Percentiles rank a stretch among this genome's conserved stretches.
phyloP scores from a whole-genome alignment of 2,113 vertebrate species.

The Prionailurus bengalensis region DNA sequence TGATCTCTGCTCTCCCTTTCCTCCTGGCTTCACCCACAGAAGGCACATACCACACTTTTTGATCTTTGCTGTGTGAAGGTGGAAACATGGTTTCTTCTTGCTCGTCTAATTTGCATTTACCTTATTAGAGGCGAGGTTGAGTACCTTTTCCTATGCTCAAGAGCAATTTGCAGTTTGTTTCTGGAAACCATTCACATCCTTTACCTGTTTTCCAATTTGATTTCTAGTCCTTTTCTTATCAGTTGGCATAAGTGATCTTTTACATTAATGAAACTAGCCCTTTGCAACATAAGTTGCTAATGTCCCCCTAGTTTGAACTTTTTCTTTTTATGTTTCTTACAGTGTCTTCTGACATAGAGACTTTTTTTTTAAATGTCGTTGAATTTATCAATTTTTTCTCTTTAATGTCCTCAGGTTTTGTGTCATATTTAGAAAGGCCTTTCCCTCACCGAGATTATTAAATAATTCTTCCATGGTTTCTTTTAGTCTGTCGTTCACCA shows the following conservation, averaged over 20 bases:
- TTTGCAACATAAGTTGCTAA: not conserved
- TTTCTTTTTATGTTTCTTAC: not conserved
- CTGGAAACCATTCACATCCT: not conserved
- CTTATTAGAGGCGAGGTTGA: not conserved
- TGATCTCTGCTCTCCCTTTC: conserved; percentile 40
- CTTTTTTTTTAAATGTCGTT: not conserved
- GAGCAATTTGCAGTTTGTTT: conserved; percentile 13
- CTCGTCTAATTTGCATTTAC: conserved; percentile 51
- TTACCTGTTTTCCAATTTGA: conserved; percentile 40
- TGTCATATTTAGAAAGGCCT: conserved; percentile 25
- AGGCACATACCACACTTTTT: conserved; percentile 21
- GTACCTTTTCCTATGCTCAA: not conserved
- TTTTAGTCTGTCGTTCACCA: not conserved
- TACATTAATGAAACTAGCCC: not conserved
- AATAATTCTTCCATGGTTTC: not conserved
- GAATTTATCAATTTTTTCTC: not conserved
- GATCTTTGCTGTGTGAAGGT: conserved; percentile 23
- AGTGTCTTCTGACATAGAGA: not conserved
- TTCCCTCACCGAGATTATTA: not conserved
- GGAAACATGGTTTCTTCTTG: not conserved
- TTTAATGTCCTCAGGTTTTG: conserved; percentile 12
- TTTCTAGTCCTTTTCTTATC: not conserved
- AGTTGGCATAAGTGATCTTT: not conserved
- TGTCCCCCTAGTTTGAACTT: not conserved
- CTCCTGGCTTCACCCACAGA: not conserved